Evolutionary conservation across 2,888 invertebrate genomes (phyloP).

Genomic region (Melanophora roralis): DNA sequence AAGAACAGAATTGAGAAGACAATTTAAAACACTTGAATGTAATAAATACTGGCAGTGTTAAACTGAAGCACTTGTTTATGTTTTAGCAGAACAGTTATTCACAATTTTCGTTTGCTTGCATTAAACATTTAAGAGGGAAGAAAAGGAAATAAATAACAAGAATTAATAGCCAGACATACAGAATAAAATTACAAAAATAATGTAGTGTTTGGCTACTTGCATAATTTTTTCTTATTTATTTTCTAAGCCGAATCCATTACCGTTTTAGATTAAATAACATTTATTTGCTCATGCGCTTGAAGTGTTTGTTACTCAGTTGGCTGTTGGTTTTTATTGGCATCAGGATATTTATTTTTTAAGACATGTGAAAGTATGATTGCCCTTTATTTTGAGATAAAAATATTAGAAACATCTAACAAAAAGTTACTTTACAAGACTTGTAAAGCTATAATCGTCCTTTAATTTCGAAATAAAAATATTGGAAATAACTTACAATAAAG

Average conservation of each 20-base stretch:
- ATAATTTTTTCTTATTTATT: constrained; percentile 14
- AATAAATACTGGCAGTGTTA: constrained; percentile 35
- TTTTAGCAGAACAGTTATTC: constrained; percentile 46
- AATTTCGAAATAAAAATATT: no score
- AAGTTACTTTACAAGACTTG: no score
- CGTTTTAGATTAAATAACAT: constrained; percentile 1
- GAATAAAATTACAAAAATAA: constrained; percentile 29
- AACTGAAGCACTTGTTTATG: constrained; percentile 59
- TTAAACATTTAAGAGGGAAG: constrained; percentile 5
- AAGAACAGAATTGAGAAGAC: background rate
- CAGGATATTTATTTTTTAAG: constrained; percentile 56
- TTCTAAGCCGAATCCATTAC: background rate
- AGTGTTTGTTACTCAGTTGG: background rate
- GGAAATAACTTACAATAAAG: no score
- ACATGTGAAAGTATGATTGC: constrained; percentile 58
- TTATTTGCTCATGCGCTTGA: background rate
- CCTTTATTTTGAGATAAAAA: constrained; percentile 48
- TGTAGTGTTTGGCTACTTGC: constrained; percentile 52
- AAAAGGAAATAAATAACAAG: background rate
- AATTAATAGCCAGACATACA: background rate
- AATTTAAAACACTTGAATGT: constrained; percentile 25
- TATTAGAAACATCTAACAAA: no score
- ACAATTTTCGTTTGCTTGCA: constrained; percentile 1
- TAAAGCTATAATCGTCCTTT: no score
- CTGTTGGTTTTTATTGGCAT: constrained; percentile 38